Conservation (phyloP, 1,140 invertebrate genomes). For the Ceratosolen fusciceps region DNA sequence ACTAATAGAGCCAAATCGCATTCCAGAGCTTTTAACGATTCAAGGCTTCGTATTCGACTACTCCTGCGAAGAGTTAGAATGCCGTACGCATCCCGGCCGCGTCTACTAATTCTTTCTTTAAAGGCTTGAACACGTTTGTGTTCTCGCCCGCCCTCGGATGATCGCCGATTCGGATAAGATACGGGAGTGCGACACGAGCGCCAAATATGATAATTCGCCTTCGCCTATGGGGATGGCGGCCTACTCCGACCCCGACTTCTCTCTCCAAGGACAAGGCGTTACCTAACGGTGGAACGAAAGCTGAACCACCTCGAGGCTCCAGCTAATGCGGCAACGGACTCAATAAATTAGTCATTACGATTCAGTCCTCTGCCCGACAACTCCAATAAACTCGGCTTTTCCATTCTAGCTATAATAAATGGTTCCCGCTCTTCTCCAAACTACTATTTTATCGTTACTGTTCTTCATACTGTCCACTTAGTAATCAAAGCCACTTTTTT, state of each 20-base stretch:
- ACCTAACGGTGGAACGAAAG: no score
- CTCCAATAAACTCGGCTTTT: no score
- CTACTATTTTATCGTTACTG: no score
- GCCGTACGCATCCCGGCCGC: no score
- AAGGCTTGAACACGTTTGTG: background rate
- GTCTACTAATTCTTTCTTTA: background rate
- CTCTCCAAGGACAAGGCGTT: background rate
- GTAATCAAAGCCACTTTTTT: no score
- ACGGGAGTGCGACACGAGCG: slow-evolving; percentile 35
- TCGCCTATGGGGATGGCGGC: background rate
- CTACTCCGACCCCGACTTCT: background rate
- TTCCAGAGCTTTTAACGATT: background rate
- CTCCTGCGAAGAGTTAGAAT: background rate
- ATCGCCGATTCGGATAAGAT: slow-evolving; percentile 45
- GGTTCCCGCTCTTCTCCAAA: no score
- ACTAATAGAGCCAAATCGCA: slow-evolving; percentile 26
- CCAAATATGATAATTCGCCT: slow-evolving; percentile 41
- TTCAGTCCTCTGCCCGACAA: no score
- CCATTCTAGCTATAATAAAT: no score
- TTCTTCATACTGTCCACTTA: no score
- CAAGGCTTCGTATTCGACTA: background rate
- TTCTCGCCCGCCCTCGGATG: background rate
- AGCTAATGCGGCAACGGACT: no score
- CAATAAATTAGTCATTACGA: no score
- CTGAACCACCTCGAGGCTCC: no score